Conservation (phyloP, 2,888 invertebrate genomes). For the Entomobrya multifasciata region DNA sequence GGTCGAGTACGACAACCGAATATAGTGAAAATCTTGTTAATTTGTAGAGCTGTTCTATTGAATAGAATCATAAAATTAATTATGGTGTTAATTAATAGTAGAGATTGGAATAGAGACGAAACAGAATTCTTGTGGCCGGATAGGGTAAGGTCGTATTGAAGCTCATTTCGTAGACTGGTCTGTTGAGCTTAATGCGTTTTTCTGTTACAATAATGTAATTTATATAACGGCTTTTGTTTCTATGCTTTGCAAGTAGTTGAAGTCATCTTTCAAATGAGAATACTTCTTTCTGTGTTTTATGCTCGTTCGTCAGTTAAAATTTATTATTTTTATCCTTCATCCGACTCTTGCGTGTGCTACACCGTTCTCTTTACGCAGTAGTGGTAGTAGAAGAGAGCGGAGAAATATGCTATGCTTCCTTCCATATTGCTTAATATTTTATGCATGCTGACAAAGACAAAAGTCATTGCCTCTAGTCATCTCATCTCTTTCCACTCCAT, state of each 20-base stretch:
- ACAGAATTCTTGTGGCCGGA: slow-evolving; percentile 16
- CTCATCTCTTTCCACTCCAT: slow-evolving; percentile 67
- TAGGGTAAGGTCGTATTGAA: background rate
- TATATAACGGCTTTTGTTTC: too few species aligned
- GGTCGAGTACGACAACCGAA: background rate
- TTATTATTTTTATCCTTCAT: background rate
- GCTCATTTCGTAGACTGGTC: background rate
- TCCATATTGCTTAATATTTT: slow-evolving; percentile 65
- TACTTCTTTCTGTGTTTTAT: background rate
- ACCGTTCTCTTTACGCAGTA: background rate
- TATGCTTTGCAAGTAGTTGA: background rate
- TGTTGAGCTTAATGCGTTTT: too few species aligned
- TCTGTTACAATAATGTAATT: too few species aligned
- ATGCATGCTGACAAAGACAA: slow-evolving; percentile 73
- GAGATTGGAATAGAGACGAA: background rate
- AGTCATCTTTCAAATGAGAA: slow-evolving; percentile 2
- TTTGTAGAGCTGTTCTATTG: background rate
- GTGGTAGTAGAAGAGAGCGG: background rate
- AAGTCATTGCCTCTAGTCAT: slow-evolving; percentile 72
- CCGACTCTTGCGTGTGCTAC: slow-evolving; percentile 4
- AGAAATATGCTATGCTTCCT: slow-evolving; percentile 35
- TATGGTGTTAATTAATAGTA: slow-evolving; percentile 41
- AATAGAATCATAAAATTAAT: slow-evolving; percentile 7
- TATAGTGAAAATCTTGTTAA: background rate
- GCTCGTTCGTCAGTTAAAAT: slow-evolving; percentile 30